phyloP scores from a whole-genome alignment of 2,113 vertebrate genomes.

The Pterophyllum scalare region DNA sequence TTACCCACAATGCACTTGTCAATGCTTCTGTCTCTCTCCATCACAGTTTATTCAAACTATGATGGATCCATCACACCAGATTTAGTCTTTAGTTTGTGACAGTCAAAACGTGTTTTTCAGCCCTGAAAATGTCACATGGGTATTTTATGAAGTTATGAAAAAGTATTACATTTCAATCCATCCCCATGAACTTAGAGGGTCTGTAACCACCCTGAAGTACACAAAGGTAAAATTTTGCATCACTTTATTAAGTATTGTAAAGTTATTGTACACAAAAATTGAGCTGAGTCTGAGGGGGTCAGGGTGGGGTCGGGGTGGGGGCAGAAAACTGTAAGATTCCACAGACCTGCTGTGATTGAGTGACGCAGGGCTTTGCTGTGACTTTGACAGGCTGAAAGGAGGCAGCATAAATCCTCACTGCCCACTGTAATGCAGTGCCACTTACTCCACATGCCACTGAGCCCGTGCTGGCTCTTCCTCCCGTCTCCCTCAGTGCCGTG shows the following conservation, averaged over 20 bases:
- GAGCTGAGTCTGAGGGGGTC: neutral
- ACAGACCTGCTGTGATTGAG: conserved; percentile 29
- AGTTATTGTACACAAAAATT: neutral
- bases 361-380: conserved; percentile 33
- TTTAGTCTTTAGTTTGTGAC: too few species aligned
- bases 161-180: neutral
- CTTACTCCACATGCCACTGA: conserved; percentile 51
- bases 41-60: neutral
- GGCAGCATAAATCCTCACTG: conserved; percentile 46
- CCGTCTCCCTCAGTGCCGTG: conserved; percentile 30
- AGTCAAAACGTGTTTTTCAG: neutral
- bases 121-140: neutral
- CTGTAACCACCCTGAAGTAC: neutral
- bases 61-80: neutral
- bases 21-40: neutral
- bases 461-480: conserved; percentile 34
- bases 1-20: neutral
- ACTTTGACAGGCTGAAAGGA: conserved; percentile 36
- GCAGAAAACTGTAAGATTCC: conserved; percentile 9
- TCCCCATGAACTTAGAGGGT: neutral
- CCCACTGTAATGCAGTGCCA: conserved; percentile 32
- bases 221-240: neutral
- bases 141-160: neutral
- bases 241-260: neutral
- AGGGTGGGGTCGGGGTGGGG: too few species aligned